Evolutionary conservation across 2,113 vertebrate genomes (phyloP).

Genomic region (Mus spicilegus): DNA sequence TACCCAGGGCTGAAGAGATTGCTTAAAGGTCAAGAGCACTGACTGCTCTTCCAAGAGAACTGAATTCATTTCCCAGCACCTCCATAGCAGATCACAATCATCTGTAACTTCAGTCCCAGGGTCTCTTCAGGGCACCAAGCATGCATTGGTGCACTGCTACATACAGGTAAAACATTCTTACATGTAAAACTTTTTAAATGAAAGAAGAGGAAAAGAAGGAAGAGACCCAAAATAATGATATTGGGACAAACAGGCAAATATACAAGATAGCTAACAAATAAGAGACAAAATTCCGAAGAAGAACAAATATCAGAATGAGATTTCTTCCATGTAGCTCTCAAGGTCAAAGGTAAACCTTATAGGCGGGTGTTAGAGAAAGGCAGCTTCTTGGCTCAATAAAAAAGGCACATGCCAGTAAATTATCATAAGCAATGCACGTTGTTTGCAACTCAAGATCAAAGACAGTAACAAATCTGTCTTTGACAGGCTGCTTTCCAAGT

Average conservation of each 20-base stretch:
- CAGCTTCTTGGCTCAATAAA: not conserved
- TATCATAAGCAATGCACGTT: not conserved
- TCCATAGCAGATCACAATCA: not conserved
- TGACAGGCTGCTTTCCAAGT: slow-evolving; percentile 48
- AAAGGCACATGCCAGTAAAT: slow-evolving; percentile 41
- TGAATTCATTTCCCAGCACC: not conserved
- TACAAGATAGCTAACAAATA: not conserved
- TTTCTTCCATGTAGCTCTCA: not conserved
- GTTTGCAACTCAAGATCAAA: slow-evolving; percentile 50
- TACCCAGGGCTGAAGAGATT: not conserved
- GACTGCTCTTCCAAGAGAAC: not conserved
- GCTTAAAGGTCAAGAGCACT: not conserved
- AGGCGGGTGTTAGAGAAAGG: not conserved
- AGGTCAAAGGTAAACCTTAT: not conserved
- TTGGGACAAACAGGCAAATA: not conserved
- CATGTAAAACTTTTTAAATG: not conserved
- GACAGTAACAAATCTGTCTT: slow-evolving; percentile 35
- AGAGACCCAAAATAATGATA: not conserved
- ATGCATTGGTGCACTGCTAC: not conserved
- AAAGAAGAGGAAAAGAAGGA: not conserved
- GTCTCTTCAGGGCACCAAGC: not conserved
- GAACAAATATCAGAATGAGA: not conserved
- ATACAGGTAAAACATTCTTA: not conserved
- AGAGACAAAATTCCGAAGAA: slow-evolving; percentile 31
- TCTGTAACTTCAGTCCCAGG: not conserved